Conservation (phyloP, 2,113 vertebrate genomes). For the Tympanuchus pallidicinctus region DNA sequence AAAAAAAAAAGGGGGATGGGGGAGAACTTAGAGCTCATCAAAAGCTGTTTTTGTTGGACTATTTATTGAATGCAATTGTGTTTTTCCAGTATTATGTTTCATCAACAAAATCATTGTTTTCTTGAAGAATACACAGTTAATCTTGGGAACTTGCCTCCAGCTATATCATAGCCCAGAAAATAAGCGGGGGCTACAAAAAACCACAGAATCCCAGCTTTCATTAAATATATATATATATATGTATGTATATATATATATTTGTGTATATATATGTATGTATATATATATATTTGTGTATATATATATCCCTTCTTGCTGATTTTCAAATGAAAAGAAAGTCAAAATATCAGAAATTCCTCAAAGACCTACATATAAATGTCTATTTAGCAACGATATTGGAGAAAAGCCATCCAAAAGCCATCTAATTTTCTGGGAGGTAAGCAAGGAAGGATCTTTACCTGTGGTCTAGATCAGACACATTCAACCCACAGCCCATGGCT, state of each 20-base stretch:
- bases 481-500: no score
- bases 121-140: background rate
- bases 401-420: background rate
- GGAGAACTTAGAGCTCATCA: background rate
- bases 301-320: background rate
- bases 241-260: no score
- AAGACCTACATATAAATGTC: background rate
- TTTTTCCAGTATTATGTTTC: background rate
- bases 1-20: background rate
- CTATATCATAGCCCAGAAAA: background rate
- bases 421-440: background rate
- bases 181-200: background rate
- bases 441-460: background rate
- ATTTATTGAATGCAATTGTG: background rate
- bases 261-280: no score
- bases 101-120: background rate
- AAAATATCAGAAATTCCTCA: background rate
- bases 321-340: background rate
- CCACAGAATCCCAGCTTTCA: fast-evolving
- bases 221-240: no score
- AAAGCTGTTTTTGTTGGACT: background rate
- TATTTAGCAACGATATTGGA: background rate
- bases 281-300: no score
- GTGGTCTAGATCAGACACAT: no score
- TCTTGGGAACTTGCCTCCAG: background rate